Evolutionary conservation across 1,140 invertebrate species (phyloP), one percentile per base, ranked within the genome.

Genomic region (Asobara japonica): DNA sequence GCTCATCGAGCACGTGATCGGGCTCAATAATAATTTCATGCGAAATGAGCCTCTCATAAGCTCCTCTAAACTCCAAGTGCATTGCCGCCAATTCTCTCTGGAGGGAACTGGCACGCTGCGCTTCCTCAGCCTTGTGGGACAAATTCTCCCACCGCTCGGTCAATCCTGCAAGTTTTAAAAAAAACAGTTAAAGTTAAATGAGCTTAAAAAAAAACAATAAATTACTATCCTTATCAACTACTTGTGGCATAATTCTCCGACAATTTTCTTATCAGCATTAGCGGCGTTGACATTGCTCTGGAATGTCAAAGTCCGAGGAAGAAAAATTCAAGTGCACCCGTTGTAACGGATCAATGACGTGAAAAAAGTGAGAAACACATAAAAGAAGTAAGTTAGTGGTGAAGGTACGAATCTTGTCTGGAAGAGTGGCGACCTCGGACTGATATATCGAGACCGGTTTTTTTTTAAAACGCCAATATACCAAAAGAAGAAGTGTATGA

Each of bases 141-240:
- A 92, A 78, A 22, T 81, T 82, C 77, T 90, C 88, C 90, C 91
- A 91, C 79, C 87, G 84, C 72, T 89, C 86, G 56, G 91, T 86
- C 64, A 91, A 82, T 74, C 86, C 91, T 92, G 78, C 7, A 86
- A 75, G 71, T 70, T 45, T 51, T 6, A 20, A 20, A 41, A n/a
- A 67, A 29, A 65, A 70, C 22, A 51, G 51, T 71, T 0, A n/a
- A 62, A 62, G 20, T 41, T 65, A 20, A 41, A 11, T 8, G 36
- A 2, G n/a, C 11, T 41, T 41, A n/a, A 41, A 41, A 4, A 45
- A 45, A 16, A n/a, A n/a, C n/a, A n/a, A n/a, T n/a, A n/a, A n/a
- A n/a, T n/a, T n/a, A n/a, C n/a, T n/a, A n/a, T n/a, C n/a, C n/a
- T 45, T 45, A 3, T 1, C 41, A 45, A 45, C 2, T 1, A 45